Conservation (phyloP, 2,888 invertebrate species). For the Troilus luridus region DNA sequence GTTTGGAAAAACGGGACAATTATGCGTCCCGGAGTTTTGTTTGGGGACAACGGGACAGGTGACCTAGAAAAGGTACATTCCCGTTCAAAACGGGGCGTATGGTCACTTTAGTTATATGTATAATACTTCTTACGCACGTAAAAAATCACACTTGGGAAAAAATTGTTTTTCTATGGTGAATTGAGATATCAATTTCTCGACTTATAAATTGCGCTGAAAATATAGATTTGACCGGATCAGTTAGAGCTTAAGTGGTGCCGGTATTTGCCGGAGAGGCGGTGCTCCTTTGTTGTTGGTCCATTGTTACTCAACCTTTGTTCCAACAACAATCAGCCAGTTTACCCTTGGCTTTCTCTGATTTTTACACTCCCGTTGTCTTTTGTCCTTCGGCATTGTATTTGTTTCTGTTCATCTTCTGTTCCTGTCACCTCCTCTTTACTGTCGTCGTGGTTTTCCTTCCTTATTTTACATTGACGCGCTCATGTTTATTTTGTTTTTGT, state of each 20-base stretch:
- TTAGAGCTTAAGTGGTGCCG: slow-evolving; percentile 6
- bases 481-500: background rate
- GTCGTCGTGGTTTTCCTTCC: background rate
- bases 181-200: too few species aligned
- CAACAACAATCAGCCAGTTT: slow-evolving; percentile 50
- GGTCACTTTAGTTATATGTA: too few species aligned
- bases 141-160: too few species aligned
- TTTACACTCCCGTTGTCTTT: slow-evolving; percentile 36
- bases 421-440: slow-evolving; percentile 27
- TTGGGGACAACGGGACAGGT: too few species aligned
- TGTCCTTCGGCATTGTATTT: slow-evolving; percentile 27
- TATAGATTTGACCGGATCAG: slow-evolving; percentile 6
- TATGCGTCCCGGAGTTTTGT: too few species aligned
- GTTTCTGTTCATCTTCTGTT: slow-evolving; percentile 41
- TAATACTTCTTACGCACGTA: too few species aligned
- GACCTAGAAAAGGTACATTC: too few species aligned
- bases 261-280: slow-evolving; percentile 1
- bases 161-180: too few species aligned
- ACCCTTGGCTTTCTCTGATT: slow-evolving; percentile 43
- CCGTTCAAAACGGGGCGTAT: too few species aligned
- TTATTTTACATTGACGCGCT: slow-evolving; percentile 37
- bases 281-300: background rate
- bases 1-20: too few species aligned
- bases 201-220: background rate
- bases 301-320: background rate